These are phyloP conservation scores for Vulpes ferrilata DNA, from an alignment of 2,113 vertebrate genomes.

Conservation along the genomic window DNA sequence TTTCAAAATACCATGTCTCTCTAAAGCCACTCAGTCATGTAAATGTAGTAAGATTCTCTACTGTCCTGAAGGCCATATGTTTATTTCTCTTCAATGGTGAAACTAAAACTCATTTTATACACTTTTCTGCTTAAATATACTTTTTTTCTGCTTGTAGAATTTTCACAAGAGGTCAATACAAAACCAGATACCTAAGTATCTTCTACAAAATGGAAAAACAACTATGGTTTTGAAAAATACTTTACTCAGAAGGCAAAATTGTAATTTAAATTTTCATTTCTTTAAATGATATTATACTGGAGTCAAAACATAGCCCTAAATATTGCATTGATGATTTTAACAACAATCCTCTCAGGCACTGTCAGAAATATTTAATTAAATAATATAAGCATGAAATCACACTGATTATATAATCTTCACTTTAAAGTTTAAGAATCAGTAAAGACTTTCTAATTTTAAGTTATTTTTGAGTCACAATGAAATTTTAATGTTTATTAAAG, in stretches of 20 bases:
- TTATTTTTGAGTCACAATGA: not conserved
- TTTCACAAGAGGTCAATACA: slow-evolving; percentile 2
- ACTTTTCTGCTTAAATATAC: slow-evolving; percentile 40
- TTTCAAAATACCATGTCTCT: not conserved
- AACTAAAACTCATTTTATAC: slow-evolving; percentile 10
- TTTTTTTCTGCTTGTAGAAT: not conserved
- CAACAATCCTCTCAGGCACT: not conserved
- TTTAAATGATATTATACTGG: not conserved
- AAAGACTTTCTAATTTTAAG: not conserved
- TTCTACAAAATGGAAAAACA: not conserved
- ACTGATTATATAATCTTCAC: not conserved
- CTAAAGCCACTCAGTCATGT: not conserved
- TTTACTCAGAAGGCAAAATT: not conserved
- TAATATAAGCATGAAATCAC: not conserved
- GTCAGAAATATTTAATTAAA: not conserved
- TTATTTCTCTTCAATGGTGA: slow-evolving; percentile 20
- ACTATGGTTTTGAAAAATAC: slow-evolving; percentile 5
- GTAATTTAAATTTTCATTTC: not conserved
- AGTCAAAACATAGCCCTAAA: not conserved
- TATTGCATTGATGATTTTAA: not conserved
- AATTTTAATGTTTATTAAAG: not conserved
- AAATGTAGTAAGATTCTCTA: not conserved
- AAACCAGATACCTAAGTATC: not conserved
- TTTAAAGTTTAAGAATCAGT: not conserved
- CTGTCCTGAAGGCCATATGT: not conserved